Base-by-base conservation (phyloP, 2,797 vertebrate genomes). In the Smutsia temminckii region DNA sequence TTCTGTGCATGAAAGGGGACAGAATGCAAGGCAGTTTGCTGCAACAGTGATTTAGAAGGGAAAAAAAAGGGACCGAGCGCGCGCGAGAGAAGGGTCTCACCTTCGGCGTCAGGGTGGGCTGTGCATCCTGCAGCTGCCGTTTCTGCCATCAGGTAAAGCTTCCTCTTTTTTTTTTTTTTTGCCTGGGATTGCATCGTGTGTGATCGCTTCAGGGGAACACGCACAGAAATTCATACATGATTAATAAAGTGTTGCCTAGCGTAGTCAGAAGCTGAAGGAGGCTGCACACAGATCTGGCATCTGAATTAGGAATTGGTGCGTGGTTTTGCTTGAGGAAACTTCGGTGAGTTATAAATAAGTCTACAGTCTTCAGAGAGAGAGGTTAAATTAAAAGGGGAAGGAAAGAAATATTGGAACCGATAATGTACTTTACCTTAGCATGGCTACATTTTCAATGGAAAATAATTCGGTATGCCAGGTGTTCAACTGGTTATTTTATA, bases 281-380 rank as follows among this genome's bases (percentile, higher is more conserved):
- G 79, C 5, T 72, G 1, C 0, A 8, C 46, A 7, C n/a, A 0
- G n/a, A n/a, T 0, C 46, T 9, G 79, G 18, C 27, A 20, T 3
- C 68, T 1, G 92, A 55, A 14, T 80, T 0, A 0, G 93, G 90
- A 49, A 89, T 49, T 32, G 13, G 25, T 0, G 5, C 71, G 95
- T 94, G 89, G 5, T 16, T 69, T 59, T 85, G 96, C 93, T 95
- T 29, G 4, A 75, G 90, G 5, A 97, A 98, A 98, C 98, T 98
- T 98, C 97, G 1, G 0, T 85, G 98, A 98, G 98, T 98, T 98
- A 97, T 86, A 0, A 96, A 96, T 84, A 97, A 92, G 97, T 37
- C 97, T 68, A 57, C 74, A 8, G 95, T 25, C 93, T 81, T 89
- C 0, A 0, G 12, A 51, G 85, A 10, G 8, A 61, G 57, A 74